Base-by-base conservation (phyloP, 2,888 invertebrate genomes). In the Agonopterix heracliana region DNA sequence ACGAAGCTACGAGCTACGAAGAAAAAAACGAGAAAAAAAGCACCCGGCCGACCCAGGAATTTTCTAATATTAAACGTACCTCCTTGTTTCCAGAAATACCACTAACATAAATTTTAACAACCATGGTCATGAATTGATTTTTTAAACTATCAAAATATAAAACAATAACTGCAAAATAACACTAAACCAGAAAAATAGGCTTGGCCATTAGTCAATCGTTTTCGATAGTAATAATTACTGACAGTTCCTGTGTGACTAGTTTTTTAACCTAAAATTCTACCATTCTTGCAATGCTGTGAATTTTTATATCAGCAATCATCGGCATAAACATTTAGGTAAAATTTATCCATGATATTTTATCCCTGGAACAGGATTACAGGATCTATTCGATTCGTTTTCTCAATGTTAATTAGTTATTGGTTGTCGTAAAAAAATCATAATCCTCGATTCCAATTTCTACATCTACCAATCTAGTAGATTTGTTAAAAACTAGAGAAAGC, bases 31-130 rank as follows among this genome's bases (percentile, higher is more conserved):
- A 70, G 68, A 71, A 78, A 13, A 41, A 41, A 74, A 71, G 68
- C 64, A 66, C 76, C 81, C 80, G 76, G 81, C 67, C 74, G 66
- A 71, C 73, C 71, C 68, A 73, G 74, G 71, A 74, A 78, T 74
- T 79, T 78, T 74, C 71, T 76, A 77, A 77, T 78, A 75, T 74
- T 78, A 75, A 65, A 89, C 92, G 91, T 89, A 96, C 96, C 94
- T 97, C 96, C 90, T 97, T 96, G 84, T 96, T 96, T 72, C 96
- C 96, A 74, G 96, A 96, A 90, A 96, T 96, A 74, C 96, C 96
- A 82, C 96, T 96, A 76, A 96, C 90, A 88, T 95, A 97, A 61
- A 97, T 92, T 91, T 96, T 96, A 72, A 97, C 93, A 83, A 94
- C 96, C 96, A 97, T 97, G 81, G 54, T 78, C 74, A 63, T 64